Conservation (phyloP, 2,888 invertebrate species). For the Synergus umbraculus region DNA sequence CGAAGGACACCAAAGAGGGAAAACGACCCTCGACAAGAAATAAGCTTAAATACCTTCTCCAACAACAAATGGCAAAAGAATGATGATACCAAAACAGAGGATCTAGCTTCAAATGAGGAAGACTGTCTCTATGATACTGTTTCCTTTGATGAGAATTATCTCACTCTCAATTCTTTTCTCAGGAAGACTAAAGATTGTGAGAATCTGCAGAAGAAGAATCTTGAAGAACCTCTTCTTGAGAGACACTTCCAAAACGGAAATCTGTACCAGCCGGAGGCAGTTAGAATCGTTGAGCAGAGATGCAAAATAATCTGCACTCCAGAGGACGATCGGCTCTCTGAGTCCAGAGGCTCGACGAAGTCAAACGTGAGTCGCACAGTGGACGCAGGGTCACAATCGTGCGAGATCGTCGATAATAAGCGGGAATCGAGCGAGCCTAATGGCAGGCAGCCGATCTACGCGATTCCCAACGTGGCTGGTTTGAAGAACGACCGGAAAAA, state of each 20-base stretch:
- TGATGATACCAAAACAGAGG: constrained; percentile 12
- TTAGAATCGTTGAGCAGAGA: constrained; percentile 22
- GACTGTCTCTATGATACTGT: constrained; percentile 62
- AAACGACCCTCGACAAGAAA: constrained; percentile 45
- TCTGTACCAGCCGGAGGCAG: neutral
- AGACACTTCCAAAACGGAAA: constrained; percentile 31
- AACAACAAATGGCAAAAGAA: constrained; percentile 52
- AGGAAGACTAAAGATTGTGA: neutral
- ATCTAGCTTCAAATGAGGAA: constrained; percentile 24
- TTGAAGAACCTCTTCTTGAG: constrained; percentile 35
- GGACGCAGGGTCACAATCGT: constrained; percentile 15
- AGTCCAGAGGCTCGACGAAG: constrained; percentile 3
- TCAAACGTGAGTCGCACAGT: constrained; percentile 14
- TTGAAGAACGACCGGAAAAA: constrained; percentile 48
- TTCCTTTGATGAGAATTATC: constrained; percentile 50
- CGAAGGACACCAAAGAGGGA: constrained; percentile 51
- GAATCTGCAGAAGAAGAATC: constrained; percentile 12
- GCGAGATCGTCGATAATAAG: constrained; percentile 37
- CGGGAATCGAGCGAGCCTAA: constrained; percentile 22
- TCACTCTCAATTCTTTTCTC: constrained; percentile 8
- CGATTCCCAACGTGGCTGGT: constrained; percentile 63
- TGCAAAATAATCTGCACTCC: constrained; percentile 8
- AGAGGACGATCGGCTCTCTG: constrained; percentile 14
- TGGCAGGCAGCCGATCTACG: constrained; percentile 67
- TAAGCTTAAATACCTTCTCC: constrained; percentile 67